Conservation (phyloP, 2,113 vertebrate species). For the Xenopus borealis region DNA sequence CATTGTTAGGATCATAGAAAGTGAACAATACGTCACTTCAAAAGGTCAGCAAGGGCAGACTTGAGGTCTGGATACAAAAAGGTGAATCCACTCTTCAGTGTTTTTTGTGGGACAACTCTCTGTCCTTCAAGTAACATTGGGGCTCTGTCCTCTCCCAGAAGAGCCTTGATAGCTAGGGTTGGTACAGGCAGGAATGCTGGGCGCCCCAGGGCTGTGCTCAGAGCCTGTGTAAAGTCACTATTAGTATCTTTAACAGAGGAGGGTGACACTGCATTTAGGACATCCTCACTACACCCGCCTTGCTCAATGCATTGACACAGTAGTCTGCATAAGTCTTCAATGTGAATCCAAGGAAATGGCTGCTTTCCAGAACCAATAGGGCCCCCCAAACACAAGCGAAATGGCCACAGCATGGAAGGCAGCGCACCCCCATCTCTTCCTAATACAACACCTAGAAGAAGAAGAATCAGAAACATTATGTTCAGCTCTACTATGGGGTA, state of each 20-base stretch:
- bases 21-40: conserved; percentile 50
- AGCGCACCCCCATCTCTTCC: conserved; percentile 83
- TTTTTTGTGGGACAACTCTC: conserved; percentile 76
- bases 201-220: conserved; percentile 71
- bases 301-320: conserved; percentile 71
- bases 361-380: conserved; percentile 81
- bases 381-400: conserved; percentile 87
- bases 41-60: conserved; percentile 74
- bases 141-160: conserved; percentile 77
- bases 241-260: conserved; percentile 75
- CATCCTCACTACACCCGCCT: conserved; percentile 51
- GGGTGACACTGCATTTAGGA: conserved; percentile 84
- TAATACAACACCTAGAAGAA: conserved; percentile 77
- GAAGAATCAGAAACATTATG: background rate
- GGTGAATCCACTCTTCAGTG: conserved; percentile 74
- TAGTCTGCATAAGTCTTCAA: conserved; percentile 75
- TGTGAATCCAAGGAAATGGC: conserved; percentile 93
- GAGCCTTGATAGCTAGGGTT: conserved; percentile 60
- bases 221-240: conserved; percentile 74
- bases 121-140: conserved; percentile 81
- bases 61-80: conserved; percentile 79
- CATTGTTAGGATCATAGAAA: no score
- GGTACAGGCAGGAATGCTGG: conserved; percentile 81
- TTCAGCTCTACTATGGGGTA: no score
- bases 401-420: conserved; percentile 83